These are phyloP conservation scores for Salminus brasiliensis DNA, from an alignment of 2,113 vertebrate species.

Conservation along the genomic window DNA sequence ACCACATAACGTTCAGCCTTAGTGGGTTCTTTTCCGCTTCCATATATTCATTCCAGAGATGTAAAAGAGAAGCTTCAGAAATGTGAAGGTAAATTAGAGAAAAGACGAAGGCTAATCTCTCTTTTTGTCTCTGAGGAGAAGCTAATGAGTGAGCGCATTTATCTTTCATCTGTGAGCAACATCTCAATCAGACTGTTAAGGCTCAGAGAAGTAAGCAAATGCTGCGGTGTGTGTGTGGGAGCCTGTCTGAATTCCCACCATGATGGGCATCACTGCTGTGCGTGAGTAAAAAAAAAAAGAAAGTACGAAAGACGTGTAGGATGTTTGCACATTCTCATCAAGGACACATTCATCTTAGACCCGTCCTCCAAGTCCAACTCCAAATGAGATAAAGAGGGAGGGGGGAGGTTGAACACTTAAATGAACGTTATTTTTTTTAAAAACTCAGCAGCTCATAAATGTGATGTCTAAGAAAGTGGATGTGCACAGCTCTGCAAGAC, in stretches of 20 bases:
- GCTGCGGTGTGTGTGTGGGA: slow-evolving; percentile 7
- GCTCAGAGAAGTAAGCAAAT: slow-evolving; percentile 5
- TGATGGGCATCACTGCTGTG: not conserved
- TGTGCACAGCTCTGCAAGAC: not conserved
- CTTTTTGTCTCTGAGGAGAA: not conserved
- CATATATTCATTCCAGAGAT: not conserved
- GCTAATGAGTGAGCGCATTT: slow-evolving; percentile 23
- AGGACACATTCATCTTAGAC: slow-evolving; percentile 8
- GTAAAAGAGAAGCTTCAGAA: not conserved
- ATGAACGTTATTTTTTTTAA: not conserved
- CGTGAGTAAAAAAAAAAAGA: not conserved
- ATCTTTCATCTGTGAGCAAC: slow-evolving; percentile 6
- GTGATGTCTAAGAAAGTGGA: not conserved
- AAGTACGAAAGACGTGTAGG: not conserved
- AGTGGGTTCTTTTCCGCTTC: not conserved
- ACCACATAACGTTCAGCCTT: not conserved
- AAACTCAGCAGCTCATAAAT: not conserved
- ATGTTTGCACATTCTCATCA: slow-evolving; percentile 4
- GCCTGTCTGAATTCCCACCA: not conserved
- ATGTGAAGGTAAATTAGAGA: not conserved
- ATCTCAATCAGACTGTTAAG: not conserved
- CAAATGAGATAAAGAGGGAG: not conserved
- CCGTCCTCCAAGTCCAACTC: not conserved
- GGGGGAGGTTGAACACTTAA: not conserved
- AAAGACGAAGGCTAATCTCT: slow-evolving; percentile 5